Evolutionary conservation across 1,140 invertebrate species (phyloP).

Genomic region (Drosophila ercepeae): DNA sequence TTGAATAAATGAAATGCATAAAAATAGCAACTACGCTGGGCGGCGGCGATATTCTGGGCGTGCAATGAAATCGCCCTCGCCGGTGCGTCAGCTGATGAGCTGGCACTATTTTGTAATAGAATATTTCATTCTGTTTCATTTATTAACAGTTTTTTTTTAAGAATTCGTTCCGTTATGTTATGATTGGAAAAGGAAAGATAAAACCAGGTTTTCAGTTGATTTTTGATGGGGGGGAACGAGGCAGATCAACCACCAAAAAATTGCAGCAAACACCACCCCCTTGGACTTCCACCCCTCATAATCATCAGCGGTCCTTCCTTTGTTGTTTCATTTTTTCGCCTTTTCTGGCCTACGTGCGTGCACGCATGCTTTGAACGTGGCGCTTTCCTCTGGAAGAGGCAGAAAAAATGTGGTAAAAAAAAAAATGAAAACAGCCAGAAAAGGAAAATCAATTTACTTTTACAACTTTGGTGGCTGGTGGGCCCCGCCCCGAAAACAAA

Average conservation of each 20-base stretch:
- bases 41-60: background rate
- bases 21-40: slow-evolving; percentile 69
- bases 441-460: slow-evolving; percentile 62
- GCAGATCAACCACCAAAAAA: slow-evolving; percentile 26
- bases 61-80: slow-evolving; percentile 4
- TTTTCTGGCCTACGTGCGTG: slow-evolving; percentile 62
- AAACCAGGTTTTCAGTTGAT: too few relatives aligned
- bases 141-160: background rate
- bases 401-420: slow-evolving; percentile 30
- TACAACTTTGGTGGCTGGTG: slow-evolving; percentile 38
- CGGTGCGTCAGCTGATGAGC: slow-evolving; percentile 70
- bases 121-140: background rate
- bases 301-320: background rate
- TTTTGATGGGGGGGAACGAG: too few relatives aligned
- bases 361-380: slow-evolving; percentile 48
- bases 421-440: slow-evolving; percentile 5
- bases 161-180: too few relatives aligned
- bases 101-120: slow-evolving; percentile 46
- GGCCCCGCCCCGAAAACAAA: slow-evolving; percentile 8
- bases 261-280: slow-evolving; percentile 10
- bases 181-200: background rate
- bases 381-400: slow-evolving; percentile 24
- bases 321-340: background rate
- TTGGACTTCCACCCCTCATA: background rate
- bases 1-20: slow-evolving; percentile 79